Base-by-base conservation (phyloP, 2,797 vertebrate species). In the Ambastaia sidthimunki region DNA sequence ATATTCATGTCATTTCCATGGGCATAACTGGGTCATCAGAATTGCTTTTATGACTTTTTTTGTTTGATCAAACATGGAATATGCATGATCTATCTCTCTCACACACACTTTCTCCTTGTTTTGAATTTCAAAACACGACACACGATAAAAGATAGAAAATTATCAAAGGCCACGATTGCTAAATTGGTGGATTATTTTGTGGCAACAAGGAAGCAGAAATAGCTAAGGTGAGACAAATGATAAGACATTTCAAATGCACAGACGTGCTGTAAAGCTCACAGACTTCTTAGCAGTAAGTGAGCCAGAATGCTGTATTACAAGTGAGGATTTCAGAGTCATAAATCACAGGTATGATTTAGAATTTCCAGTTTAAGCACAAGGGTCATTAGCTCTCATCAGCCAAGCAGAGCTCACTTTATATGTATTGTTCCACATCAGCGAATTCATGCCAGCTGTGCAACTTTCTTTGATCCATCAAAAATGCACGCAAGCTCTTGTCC, bases 341-440 rank as follows among this genome's bases (percentile, higher is more conserved):
- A 84, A 86, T 83, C 80, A 78, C 37, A 69, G 60, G 62, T 86
- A 82, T 73, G 80, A 85, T 83, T 86, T 85, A 60, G 80, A 85
- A 82, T 83, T 59, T 67, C 80, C 77, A 57, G 76, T 62, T 83
- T 72, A 82, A 83, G 83, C 83, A 77, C 67, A 82, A 66, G 80
- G 67, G 80, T 80, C 82, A 85, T 86, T 85, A 85, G 84, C 80
- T 71, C 60, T 69, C 82, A 82, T 85, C 82, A 68, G 74, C 67
- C 81, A 65, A 76, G 82, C 80, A 54, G 62, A 82, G 71, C 82
- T 59, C 74, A 76, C 82, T 85, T 86, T 82, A 85, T 85, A 78
- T 80, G 80, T 82, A 82, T 83, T 82, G 83, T 86, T 86, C 85
- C 83, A 83, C 85, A 78, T 82, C 70, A 63, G 74, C 71, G 59